Conservation (phyloP, 2,888 invertebrate genomes). For the Cryptosula pallasiana region DNA sequence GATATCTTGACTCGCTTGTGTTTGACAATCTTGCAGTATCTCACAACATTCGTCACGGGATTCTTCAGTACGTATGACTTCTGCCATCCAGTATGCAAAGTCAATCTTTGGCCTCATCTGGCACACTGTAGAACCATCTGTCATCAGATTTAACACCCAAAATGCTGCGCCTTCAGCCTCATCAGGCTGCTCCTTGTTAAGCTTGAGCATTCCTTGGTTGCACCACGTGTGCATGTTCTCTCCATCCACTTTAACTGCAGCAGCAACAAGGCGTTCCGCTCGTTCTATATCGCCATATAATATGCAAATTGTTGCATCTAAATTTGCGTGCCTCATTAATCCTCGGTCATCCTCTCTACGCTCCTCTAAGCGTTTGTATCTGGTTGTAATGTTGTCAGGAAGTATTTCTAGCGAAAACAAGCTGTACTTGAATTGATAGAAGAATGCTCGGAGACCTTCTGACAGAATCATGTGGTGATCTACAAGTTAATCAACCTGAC, state of each 20-base stretch:
- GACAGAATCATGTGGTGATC: neutral
- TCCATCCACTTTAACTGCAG: neutral
- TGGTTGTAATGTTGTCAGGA: neutral
- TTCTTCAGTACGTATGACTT: neutral
- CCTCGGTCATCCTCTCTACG: neutral
- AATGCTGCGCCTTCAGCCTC: neutral
- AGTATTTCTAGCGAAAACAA: neutral
- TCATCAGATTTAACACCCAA: neutral
- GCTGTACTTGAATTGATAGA: neutral
- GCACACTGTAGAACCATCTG: neutral
- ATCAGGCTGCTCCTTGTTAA: neutral
- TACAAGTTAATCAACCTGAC: neutral
- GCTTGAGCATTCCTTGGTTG: neutral
- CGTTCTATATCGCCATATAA: neutral
- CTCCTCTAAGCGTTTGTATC: neutral
- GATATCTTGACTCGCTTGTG: neutral
- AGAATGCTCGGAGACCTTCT: neutral
- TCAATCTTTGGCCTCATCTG: neutral
- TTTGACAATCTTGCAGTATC: neutral
- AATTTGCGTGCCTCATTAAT: neutral
- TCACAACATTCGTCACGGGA: neutral
- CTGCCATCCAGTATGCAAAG: slow-evolving; percentile 3
- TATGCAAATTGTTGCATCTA: neutral
- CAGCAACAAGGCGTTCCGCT: neutral
- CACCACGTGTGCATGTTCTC: slow-evolving; percentile 14